Evolutionary conservation across 1,140 invertebrate species (phyloP).

Genomic region (Saccostrea cuccullata): DNA sequence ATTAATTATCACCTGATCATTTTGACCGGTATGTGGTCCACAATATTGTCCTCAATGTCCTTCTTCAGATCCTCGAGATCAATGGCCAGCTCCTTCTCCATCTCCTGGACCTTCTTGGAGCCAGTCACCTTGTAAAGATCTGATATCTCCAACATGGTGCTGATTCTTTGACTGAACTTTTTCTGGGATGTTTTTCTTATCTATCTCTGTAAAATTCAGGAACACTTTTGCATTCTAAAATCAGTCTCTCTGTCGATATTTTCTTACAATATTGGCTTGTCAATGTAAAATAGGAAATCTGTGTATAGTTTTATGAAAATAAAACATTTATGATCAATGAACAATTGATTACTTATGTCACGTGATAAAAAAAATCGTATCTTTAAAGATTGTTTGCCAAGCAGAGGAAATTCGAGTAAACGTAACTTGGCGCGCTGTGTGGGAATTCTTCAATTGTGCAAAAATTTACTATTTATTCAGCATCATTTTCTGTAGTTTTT

Average conservation of each 20-base stretch:
- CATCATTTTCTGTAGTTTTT: neutral
- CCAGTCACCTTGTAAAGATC: constrained; percentile 69
- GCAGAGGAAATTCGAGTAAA: neutral
- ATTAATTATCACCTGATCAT: constrained; percentile 66
- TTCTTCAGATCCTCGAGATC: constrained; percentile 75
- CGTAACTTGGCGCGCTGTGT: neutral
- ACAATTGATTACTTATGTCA: no score
- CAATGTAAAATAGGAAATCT: no score
- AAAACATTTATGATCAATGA: no score
- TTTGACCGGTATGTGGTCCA: constrained; percentile 71
- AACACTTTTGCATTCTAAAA: neutral
- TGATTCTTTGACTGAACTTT: neutral
- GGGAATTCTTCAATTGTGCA: neutral
- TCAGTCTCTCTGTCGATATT: no score
- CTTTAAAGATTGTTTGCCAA: no score
- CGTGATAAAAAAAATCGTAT: no score
- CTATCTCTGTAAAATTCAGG: neutral
- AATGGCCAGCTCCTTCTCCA: constrained; percentile 72
- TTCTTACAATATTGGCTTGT: no score
- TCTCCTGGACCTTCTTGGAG: constrained; percentile 72
- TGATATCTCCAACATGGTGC: constrained; percentile 62
- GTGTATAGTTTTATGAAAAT: no score
- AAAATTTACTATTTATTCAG: neutral
- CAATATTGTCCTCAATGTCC: constrained; percentile 77
- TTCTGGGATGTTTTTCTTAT: neutral